phyloP scores from a whole-genome alignment of 2,113 vertebrate genomes.

The Tautogolabrus adspersus region DNA sequence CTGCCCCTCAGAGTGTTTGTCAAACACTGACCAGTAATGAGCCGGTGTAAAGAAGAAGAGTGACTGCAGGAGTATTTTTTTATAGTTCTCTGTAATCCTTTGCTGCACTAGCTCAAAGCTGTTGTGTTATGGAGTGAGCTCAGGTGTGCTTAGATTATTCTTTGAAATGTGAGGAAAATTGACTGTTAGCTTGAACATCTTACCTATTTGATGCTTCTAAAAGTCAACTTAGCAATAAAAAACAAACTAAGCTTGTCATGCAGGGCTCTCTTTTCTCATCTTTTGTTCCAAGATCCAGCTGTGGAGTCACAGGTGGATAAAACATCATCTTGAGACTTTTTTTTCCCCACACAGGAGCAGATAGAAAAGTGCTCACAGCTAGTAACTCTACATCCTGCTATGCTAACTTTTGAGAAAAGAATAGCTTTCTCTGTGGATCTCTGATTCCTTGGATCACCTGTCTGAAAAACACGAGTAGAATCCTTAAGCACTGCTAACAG shows the following conservation, averaged over 20 bases:
- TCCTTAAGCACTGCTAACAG: not conserved
- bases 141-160: constrained; percentile 57
- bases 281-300: constrained; percentile 7
- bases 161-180: constrained; percentile 53
- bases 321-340: constrained; percentile 12
- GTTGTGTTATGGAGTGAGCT: constrained; percentile 51
- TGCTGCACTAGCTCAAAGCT: constrained; percentile 12
- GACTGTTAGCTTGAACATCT: constrained; percentile 20
- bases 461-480: constrained; percentile 2
- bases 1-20: constrained; percentile 54
- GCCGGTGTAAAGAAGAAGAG: constrained; percentile 57
- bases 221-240: constrained; percentile 4
- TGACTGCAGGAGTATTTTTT: constrained; percentile 48
- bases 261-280: not conserved
- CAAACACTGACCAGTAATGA: constrained; percentile 65
- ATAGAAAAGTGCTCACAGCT: constrained; percentile 35
- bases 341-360: not conserved
- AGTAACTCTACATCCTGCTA: constrained; percentile 26
- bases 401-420: constrained; percentile 12
- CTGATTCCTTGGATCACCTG: constrained; percentile 45
- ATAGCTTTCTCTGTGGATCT: constrained; percentile 31
- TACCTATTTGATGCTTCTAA: constrained; percentile 18
- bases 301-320: constrained; percentile 30
- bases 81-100: constrained; percentile 33
- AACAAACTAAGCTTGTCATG: not conserved